These are phyloP conservation scores for Eutolmus rufibarbis DNA, from an alignment of 2,888 invertebrate species.

Conservation along the genomic window DNA sequence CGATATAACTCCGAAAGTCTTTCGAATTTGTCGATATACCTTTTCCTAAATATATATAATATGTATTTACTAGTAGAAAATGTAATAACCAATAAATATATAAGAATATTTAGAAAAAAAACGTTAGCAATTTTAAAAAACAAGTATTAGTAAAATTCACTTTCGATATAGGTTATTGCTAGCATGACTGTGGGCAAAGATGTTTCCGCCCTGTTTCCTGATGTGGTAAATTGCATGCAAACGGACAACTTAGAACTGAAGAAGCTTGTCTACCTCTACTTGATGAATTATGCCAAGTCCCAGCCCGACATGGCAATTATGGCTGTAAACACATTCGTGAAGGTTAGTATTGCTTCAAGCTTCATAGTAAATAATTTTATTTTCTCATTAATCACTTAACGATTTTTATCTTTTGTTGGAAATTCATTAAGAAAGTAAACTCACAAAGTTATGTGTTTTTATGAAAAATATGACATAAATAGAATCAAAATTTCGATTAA, in stretches of 20 bases:
- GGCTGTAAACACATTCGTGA: conserved; percentile 99
- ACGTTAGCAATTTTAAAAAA: too few relatives aligned
- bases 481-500: background rate
- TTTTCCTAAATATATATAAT: too few relatives aligned
- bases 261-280: conserved; percentile 96
- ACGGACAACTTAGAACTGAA: conserved; percentile 99
- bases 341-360: conserved; percentile 69
- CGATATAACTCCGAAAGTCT: too few relatives aligned
- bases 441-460: conserved; percentile 48
- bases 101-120: too few relatives aligned
- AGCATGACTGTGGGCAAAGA: conserved; percentile 99
- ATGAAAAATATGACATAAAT: conserved; percentile 12
- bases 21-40: too few relatives aligned
- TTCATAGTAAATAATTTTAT: background rate
- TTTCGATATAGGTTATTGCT: conserved; percentile 83
- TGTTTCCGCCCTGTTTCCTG: conserved; percentile 97
- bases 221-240: conserved; percentile 99
- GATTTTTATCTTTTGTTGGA: conserved; percentile 23
- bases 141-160: background rate
- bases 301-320: conserved; percentile 99
- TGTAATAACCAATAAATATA: too few relatives aligned
- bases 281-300: conserved; percentile 99
- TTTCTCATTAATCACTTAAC: conserved; percentile 1
- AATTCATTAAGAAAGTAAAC: conserved; percentile 37
- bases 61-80: too few relatives aligned